These are phyloP conservation scores for Darevskia nairensis DNA, from an alignment of 2,797 vertebrate species.

Conservation along the genomic window DNA sequence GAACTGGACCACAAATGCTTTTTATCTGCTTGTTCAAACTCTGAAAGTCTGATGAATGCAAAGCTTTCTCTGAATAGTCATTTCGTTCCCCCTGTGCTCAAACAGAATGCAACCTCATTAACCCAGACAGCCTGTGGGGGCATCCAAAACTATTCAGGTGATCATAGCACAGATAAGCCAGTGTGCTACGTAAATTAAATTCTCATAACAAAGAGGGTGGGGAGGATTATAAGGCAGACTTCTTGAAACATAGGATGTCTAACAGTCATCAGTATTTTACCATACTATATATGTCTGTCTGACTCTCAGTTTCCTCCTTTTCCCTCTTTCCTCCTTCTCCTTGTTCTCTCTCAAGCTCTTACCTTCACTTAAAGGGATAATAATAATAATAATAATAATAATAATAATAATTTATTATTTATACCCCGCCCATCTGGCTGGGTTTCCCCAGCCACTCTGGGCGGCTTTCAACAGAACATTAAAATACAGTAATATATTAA, in stretches of 20 bases:
- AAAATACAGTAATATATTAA: too few relatives aligned
- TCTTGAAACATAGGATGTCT: background rate
- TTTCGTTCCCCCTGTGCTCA: background rate
- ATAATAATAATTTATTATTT: too few relatives aligned
- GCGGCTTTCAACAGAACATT: too few relatives aligned
- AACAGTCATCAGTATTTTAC: background rate
- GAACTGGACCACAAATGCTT: slow-evolving; percentile 35
- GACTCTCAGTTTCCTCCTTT: background rate
- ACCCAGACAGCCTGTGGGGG: background rate
- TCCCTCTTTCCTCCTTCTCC: background rate
- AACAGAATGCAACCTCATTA: background rate
- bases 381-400: too few relatives aligned
- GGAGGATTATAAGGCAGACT: background rate
- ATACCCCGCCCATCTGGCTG: too few relatives aligned
- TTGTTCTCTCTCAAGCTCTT: background rate
- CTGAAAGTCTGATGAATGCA: slow-evolving; percentile 8
- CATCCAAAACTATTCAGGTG: slow-evolving; percentile 21
- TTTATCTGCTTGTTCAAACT: slow-evolving; percentile 30
- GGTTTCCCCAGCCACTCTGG: too few relatives aligned
- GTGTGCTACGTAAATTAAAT: background rate
- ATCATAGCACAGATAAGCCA: background rate
- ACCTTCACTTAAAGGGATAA: background rate
- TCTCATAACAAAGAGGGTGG: background rate
- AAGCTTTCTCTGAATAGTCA: slow-evolving; percentile 23
- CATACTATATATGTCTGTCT: background rate